These are phyloP conservation scores for Lethocerus indicus DNA, from an alignment of 1,140 invertebrate species.

Conservation along the genomic window DNA sequence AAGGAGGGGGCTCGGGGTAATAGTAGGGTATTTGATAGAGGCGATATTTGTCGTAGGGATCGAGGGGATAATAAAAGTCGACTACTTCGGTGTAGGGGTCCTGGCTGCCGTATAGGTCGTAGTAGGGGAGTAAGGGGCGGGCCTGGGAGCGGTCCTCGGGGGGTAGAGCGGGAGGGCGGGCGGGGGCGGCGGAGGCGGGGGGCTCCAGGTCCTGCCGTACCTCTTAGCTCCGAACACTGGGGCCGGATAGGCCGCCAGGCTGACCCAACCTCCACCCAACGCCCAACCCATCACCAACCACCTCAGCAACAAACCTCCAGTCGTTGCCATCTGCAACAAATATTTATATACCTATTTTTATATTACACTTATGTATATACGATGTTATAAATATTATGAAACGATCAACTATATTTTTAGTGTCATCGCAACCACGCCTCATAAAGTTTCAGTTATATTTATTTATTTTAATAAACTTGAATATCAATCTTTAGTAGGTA, in stretches of 20 bases:
- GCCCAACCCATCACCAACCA: background rate
- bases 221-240: slow-evolving; percentile 2
- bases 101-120: too few relatives aligned
- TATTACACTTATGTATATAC: too few relatives aligned
- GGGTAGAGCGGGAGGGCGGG: slow-evolving; percentile 17
- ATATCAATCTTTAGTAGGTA: too few relatives aligned
- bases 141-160: slow-evolving; percentile 20
- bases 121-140: slow-evolving; percentile 23
- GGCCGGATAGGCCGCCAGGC: background rate
- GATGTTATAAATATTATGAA: too few relatives aligned
- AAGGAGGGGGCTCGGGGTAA: slow-evolving; percentile 21
- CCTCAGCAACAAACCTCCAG: background rate
- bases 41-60: slow-evolving; percentile 24
- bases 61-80: slow-evolving; percentile 30
- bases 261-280: too few relatives aligned
- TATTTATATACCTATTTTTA: too few relatives aligned
- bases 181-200: too few relatives aligned
- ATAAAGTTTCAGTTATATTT: too few relatives aligned
- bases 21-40: slow-evolving; percentile 28
- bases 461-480: too few relatives aligned
- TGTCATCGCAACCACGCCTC: too few relatives aligned
- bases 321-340: background rate
- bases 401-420: too few relatives aligned
- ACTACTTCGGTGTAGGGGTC: slow-evolving; percentile 33
- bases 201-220: background rate